A percentile compares a stretch with the other conserved stretches of the same genome.
phyloP scores from a whole-genome alignment of 2,797 vertebrate species.

The Anguilla obscura region DNA sequence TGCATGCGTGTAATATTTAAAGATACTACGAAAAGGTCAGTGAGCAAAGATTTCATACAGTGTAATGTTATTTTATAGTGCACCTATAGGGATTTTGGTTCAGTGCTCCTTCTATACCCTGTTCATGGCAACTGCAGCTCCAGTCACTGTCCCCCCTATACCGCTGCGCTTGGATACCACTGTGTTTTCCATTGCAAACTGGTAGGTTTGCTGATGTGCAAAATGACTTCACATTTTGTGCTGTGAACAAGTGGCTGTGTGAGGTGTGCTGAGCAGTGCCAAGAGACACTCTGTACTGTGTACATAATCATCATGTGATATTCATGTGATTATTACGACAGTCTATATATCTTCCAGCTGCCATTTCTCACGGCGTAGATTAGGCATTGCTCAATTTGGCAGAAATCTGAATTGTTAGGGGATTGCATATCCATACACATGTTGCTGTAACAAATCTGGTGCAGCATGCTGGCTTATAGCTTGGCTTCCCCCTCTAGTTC shows the following conservation, averaged over 20 bases:
- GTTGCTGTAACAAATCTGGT: slow-evolving; percentile 21
- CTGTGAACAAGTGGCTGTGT: not conserved
- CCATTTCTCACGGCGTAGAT: not conserved
- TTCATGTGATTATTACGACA: not conserved
- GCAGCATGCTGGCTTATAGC: not conserved
- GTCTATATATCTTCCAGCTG: slow-evolving; percentile 18
- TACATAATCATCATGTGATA: not conserved
- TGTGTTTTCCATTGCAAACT: not conserved
- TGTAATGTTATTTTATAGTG: not conserved
- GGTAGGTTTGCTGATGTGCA: not conserved
- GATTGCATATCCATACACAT: slow-evolving; percentile 4
- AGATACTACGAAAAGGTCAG: not conserved
- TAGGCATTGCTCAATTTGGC: not conserved
- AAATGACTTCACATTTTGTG: not conserved
- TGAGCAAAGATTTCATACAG: not conserved
- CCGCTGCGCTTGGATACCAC: not conserved
- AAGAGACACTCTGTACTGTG: not conserved
- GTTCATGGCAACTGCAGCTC: not conserved
- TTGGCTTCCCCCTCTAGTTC: not conserved
- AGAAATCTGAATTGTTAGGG: not conserved
- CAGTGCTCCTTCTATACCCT: not conserved
- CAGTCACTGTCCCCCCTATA: not conserved
- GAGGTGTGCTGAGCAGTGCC: not conserved
- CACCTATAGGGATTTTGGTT: not conserved
- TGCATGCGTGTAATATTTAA: not conserved